Evolutionary conservation across 37 sponge, comb jelly and placozoan species (phyloP).

Genomic region (Agelas oroides): DNA sequence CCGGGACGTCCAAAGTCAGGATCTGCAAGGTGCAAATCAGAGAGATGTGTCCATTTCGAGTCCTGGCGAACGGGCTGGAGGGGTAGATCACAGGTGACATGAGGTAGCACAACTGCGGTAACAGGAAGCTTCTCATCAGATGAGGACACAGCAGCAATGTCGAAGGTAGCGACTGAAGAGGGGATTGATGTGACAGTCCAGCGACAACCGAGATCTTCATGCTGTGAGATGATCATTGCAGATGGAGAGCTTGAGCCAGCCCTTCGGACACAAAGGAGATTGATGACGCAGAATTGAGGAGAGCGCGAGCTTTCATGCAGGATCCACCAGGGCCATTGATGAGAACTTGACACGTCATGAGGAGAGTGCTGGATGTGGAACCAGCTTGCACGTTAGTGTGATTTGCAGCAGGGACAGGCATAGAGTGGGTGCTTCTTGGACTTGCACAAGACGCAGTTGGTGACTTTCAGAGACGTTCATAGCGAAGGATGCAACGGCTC

Average conservation of each 20-base stretch:
- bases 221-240: not conserved
- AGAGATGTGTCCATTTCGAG: constrained; percentile 21
- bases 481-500: too few species aligned
- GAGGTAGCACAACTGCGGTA: constrained; percentile 30
- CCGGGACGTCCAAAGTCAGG: constrained; percentile 23
- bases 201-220: constrained; percentile 27
- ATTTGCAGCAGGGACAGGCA: not conserved
- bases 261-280: constrained; percentile 33
- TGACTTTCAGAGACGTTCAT: not conserved
- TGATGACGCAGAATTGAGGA: constrained; percentile 29
- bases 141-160: constrained; percentile 1
- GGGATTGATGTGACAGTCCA: not conserved
- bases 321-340: constrained; percentile 7
- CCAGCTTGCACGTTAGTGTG: too few species aligned
- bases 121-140: constrained; percentile 2
- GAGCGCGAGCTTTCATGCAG: constrained; percentile 15
- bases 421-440: constrained; percentile 7
- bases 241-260: constrained; percentile 17
- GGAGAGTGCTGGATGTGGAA: not conserved
- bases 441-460: too few species aligned
- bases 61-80: constrained; percentile 18
- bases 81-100: constrained; percentile 37
- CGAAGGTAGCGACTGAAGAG: constrained; percentile 5
- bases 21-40: constrained; percentile 18
- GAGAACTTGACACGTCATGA: constrained; percentile 29